Base-by-base conservation (phyloP, 2,797 vertebrate species). In the Crocodylus rhombifer region DNA sequence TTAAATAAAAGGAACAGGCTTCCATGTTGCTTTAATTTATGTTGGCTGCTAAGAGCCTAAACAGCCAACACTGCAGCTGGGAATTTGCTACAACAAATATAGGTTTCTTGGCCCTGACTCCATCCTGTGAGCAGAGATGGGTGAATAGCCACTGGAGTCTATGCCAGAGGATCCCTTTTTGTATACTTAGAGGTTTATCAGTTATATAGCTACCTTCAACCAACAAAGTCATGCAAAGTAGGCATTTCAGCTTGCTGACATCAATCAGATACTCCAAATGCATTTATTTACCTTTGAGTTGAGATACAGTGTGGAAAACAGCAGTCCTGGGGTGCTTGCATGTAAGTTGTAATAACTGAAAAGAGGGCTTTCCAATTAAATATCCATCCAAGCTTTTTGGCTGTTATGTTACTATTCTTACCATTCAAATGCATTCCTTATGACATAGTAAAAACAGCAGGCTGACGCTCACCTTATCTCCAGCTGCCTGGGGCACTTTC, bases 381-480 rank as follows among this genome's bases (percentile, higher is more conserved):
- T 8, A 7, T 3, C 82, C 30, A 10, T 30, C 30, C 58, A 71
- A 63, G 36, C 56, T 67, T 42, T 42, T 42, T 33, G n/a, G 80
- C 25, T 21, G 63, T 77, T 82, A 79, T 62, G 85, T 12, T 0
- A 0, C 61, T 16, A 26, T 14, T 84, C 84, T 82, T 56, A 81
- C 33, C 25, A 13, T 13, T 15, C 18, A 16, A 81, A 17, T 18
- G 80, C 81, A 5, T 79, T 88, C 42, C 82, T 86, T 55, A 71
- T 16, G 82, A 82, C 55, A 87, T 42, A 14, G 69, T 23, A 33
- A 69, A 20, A 87, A 63, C 77, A 95, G 75, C 26, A 82, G 65
- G 73, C 23, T 82, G 78, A 85, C 75, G 25, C 15, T 33, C 92
- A 64, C 80, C 84, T 81, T 93, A 93, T 92, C 73, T 94, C 90